Conservation (phyloP, 2,113 vertebrate genomes). For the Globicephala melas region DNA sequence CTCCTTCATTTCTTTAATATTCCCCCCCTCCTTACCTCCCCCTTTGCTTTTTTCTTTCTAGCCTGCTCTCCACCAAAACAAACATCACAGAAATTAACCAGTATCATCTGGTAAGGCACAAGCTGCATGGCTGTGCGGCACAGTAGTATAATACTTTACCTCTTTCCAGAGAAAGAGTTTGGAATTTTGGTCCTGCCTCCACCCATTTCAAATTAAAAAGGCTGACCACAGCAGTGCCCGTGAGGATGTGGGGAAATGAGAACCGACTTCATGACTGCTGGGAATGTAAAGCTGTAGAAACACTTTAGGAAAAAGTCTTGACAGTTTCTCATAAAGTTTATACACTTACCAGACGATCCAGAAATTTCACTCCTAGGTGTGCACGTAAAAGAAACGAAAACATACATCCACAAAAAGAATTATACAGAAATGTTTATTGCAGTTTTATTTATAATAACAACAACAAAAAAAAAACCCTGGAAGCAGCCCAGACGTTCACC, state of each 20-base stretch:
- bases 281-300: background rate
- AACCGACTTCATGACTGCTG: background rate
- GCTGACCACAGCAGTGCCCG: background rate
- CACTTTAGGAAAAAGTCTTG: background rate
- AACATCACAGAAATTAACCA: background rate
- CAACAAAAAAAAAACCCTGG: background rate
- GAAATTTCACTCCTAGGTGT: background rate
- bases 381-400: background rate
- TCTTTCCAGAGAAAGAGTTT: background rate
- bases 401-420: background rate
- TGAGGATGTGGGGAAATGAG: background rate
- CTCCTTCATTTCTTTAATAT: no score
- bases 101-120: background rate
- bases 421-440: background rate
- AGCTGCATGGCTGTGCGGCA: background rate
- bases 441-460: background rate
- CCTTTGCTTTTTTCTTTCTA: background rate
- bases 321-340: background rate
- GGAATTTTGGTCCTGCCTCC: background rate
- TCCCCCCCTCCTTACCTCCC: background rate
- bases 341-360: background rate
- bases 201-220: background rate
- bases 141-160: background rate
- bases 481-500: background rate
- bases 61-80: background rate